Percentiles rank a stretch among this genome's conserved stretches.
Conservation (phyloP, 2,888 invertebrate genomes). For the Eurytoma adleriae region DNA sequence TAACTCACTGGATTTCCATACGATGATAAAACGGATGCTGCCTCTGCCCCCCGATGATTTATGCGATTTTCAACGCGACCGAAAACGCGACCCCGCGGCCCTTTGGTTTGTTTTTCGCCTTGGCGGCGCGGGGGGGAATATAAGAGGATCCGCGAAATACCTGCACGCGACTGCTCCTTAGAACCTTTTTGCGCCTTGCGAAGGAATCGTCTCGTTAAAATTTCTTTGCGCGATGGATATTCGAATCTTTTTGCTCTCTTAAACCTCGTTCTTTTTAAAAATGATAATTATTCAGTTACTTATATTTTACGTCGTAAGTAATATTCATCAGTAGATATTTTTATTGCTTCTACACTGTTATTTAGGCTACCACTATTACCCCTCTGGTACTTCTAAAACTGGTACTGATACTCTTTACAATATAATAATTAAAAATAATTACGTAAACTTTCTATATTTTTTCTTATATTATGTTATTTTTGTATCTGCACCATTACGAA, state of each 20-base stretch:
- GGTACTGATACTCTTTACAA: too few relatives aligned
- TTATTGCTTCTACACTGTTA: too few relatives aligned
- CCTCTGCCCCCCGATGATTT: constrained; percentile 63
- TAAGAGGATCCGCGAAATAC: not conserved
- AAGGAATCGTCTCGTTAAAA: constrained; percentile 23
- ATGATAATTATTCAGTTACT: too few relatives aligned
- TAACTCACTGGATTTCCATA: constrained; percentile 74
- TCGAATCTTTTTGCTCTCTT: not conserved
- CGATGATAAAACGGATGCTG: constrained; percentile 72
- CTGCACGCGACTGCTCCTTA: constrained; percentile 8
- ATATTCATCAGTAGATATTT: too few relatives aligned
- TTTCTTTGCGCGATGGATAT: constrained; percentile 5
- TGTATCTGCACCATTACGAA: too few relatives aligned
- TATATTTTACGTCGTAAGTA: too few relatives aligned
- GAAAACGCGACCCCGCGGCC: constrained; percentile 16
- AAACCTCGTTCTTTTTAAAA: too few relatives aligned
- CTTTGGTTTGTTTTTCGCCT: not conserved
- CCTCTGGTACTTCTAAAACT: too few relatives aligned
- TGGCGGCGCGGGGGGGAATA: not conserved
- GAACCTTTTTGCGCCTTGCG: not conserved
- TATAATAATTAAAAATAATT: too few relatives aligned
- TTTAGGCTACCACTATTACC: too few relatives aligned
- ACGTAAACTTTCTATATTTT: too few relatives aligned
- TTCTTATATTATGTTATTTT: too few relatives aligned
- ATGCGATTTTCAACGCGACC: constrained; percentile 64